Conservation (phyloP, 2,888 invertebrate species). For the Willowsia nigromaculata region DNA sequence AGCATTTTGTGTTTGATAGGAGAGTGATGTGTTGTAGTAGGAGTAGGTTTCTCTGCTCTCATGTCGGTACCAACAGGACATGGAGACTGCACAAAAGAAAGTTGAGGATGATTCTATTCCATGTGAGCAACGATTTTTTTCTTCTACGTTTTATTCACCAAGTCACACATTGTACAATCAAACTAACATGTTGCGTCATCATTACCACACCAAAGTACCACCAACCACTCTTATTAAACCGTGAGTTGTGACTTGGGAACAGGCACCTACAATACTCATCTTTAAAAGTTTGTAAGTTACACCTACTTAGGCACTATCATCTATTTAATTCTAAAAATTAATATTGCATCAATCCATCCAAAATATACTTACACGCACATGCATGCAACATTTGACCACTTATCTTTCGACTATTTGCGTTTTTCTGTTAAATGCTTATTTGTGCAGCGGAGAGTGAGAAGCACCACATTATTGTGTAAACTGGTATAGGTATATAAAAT, state of each 20-base stretch:
- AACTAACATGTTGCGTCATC: slow-evolving; percentile 43
- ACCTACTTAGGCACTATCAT: background rate
- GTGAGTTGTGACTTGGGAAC: slow-evolving; percentile 36
- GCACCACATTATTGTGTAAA: background rate
- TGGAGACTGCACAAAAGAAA: slow-evolving; percentile 11
- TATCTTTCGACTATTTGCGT: background rate
- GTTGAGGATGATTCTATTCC: slow-evolving; percentile 48
- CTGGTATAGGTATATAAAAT: background rate
- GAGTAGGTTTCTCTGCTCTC: background rate
- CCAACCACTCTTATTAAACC: background rate
- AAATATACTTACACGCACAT: background rate
- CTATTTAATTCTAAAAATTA: background rate
- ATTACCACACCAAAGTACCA: background rate
- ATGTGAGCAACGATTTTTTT: too few relatives aligned
- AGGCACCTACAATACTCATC: slow-evolving; percentile 21
- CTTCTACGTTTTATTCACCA: background rate
- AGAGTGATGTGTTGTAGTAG: background rate
- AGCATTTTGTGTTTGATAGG: slow-evolving; percentile 12
- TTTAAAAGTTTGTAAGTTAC: background rate
- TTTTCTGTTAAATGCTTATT: too few relatives aligned
- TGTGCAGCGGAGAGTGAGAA: too few relatives aligned
- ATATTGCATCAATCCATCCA: background rate
- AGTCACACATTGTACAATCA: background rate
- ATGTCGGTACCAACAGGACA: background rate
- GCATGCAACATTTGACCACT: background rate